phyloP scores from a whole-genome alignment of 2,888 invertebrate genomes.

The Pycnomerus fuliginosus region DNA sequence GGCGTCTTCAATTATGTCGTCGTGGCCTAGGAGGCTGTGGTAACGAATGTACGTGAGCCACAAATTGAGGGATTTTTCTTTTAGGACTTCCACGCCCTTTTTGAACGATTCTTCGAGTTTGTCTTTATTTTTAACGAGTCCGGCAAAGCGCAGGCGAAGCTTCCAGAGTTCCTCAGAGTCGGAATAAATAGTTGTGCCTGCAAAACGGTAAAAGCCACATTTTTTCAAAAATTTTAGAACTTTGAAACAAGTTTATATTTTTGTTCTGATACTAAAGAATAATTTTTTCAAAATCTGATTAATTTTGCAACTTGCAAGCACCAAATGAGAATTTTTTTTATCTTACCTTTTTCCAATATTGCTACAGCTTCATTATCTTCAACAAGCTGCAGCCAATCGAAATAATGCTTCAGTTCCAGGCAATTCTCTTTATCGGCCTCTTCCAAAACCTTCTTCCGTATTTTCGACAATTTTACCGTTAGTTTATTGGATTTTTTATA shows the following conservation, averaged over 20 bases:
- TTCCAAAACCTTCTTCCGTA: slow-evolving; percentile 54
- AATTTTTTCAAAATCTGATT: too few relatives aligned
- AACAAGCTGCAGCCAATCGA: slow-evolving; percentile 41
- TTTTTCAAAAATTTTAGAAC: not conserved
- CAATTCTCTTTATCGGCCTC: slow-evolving; percentile 34
- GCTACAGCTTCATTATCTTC: slow-evolving; percentile 31
- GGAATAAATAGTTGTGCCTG: slow-evolving; percentile 53
- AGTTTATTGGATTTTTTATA: slow-evolving; percentile 51
- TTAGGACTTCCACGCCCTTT: slow-evolving; percentile 47
- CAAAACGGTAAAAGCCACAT: too few relatives aligned
- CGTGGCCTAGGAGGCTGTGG: slow-evolving; percentile 45
- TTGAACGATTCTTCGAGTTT: slow-evolving; percentile 41
- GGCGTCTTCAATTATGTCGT: slow-evolving; percentile 48
- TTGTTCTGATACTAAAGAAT: too few relatives aligned
- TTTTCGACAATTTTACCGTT: slow-evolving; percentile 52
- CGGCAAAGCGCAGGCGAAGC: slow-evolving; percentile 53
- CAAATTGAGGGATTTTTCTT: slow-evolving; percentile 50
- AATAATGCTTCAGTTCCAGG: slow-evolving; percentile 41
- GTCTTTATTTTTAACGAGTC: slow-evolving; percentile 50
- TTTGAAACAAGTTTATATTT: too few relatives aligned
- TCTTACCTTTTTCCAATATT: slow-evolving; percentile 33
- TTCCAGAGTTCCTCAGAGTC: slow-evolving; percentile 57
- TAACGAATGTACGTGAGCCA: slow-evolving; percentile 52
- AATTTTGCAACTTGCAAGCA: too few relatives aligned
- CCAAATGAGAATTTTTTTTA: not conserved